A percentile compares a stretch with the other conserved stretches of the same genome.
These are phyloP conservation scores for Rhineura floridana DNA, from an alignment of 2,113 vertebrate species.

Conservation along the genomic window DNA sequence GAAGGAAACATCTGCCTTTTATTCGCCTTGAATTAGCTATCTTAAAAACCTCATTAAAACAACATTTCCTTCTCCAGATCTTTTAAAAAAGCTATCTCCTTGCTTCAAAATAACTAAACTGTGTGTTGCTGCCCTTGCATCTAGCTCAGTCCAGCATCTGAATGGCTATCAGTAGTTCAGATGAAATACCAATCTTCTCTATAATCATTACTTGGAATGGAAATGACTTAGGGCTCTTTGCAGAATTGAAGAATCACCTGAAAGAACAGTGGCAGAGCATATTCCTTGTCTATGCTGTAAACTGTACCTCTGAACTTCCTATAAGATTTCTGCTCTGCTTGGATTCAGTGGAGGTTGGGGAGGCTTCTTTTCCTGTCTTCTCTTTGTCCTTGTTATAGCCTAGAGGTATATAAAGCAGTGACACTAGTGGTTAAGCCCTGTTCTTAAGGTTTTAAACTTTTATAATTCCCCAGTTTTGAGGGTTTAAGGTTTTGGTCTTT, in stretches of 20 bases:
- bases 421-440: not conserved
- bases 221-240: not conserved
- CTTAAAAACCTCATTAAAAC: constrained; percentile 31
- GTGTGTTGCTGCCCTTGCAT: not conserved
- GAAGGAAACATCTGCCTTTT: constrained; percentile 51
- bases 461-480: not conserved
- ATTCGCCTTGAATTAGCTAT: not conserved
- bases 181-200: not conserved
- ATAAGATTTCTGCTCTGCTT: not conserved
- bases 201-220: not conserved
- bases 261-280: not conserved
- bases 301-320: not conserved
- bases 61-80: not conserved
- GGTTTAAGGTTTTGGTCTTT: not conserved
- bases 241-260: not conserved
- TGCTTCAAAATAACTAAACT: not conserved
- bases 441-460: not conserved
- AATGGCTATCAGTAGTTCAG: not conserved
- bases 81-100: constrained; percentile 5
- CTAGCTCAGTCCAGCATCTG: not conserved
- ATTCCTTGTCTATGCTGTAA: not conserved
- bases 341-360: not conserved
- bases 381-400: not conserved
- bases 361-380: not conserved
- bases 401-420: not conserved